Evolutionary conservation across 1,140 invertebrate species (phyloP), one percentile per base, ranked within the genome.

Genomic region (Conopomorpha cramerella): DNA sequence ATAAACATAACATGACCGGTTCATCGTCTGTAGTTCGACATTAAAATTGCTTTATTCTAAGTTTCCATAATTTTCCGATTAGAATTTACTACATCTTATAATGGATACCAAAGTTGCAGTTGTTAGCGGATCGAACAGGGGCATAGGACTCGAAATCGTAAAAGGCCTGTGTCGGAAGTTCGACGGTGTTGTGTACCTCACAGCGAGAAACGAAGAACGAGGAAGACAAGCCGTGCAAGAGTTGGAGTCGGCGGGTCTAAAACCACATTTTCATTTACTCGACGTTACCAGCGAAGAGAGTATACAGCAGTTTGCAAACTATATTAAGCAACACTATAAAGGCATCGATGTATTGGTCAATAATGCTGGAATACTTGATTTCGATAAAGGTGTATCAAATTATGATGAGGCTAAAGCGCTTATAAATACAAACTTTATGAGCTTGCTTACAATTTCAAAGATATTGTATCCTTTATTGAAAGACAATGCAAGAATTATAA

Each of bases 341-440:
- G 88, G 90, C 10, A 66, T 95, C 14, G 91, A 95, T 79, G 61
- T 94, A 30, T 68, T 94, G 2, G 83, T 95, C 28, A 94, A 93
- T 66, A 95, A 95, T 80, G 92, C 91, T 44, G 91, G 84, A 1
- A 89, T 92, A 45, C 83, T 88, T 15, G 91, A 85, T 66, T 67
- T 68, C 38, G 71, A 73, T 49, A 82, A 86, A 12, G 80, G 81
- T 4, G 84, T 84, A 46, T 83, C 89, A 17, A 84, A 88, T 44
- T 60, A 65, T 29, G 79, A 83, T 44, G 89, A 92, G 74, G 87
- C 89, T 3, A 83, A 86, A 51, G 80, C 83, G 40, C 89, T 89
- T 1, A 63, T 89, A 1, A 70, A 73, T 41, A 84, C 85, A 3
- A 92, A 93, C 66, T 91, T 85, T 65, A 86, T 84, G 51, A 82